Percentiles rank a stretch among this genome's conserved stretches.
Conservation (phyloP, 2,888 invertebrate species). For the Harmothoe impar region DNA sequence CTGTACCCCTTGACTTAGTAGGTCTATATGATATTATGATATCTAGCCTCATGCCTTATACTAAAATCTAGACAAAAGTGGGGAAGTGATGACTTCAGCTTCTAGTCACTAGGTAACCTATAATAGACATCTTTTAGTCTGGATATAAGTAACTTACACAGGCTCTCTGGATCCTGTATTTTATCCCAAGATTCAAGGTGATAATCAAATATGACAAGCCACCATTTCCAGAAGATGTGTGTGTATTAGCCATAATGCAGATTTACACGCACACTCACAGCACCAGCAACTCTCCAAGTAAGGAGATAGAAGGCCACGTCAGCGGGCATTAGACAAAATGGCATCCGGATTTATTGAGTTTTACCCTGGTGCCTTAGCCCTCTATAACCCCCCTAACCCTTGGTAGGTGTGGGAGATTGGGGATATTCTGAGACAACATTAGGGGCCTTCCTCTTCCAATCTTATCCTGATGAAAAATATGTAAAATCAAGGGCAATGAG, state of each 20-base stretch:
- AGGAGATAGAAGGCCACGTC: conserved; percentile 16
- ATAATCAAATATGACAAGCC: not conserved
- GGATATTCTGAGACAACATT: no score
- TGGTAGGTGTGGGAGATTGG: no score
- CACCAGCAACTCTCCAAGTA: not conserved
- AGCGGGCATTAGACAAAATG: not conserved
- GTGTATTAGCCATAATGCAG: not conserved
- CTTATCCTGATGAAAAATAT: no score
- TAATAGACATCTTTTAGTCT: no score
- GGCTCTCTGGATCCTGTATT: not conserved
- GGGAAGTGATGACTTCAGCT: no score
- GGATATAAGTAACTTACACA: not conserved
- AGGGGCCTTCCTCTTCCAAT: no score
- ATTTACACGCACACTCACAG: not conserved
- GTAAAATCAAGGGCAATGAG: no score
- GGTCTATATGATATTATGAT: no score
- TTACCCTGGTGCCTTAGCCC: not conserved
- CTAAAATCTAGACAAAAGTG: no score
- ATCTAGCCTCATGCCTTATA: no score
- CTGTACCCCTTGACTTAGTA: no score
- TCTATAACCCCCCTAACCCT: not conserved
- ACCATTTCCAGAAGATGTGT: not conserved
- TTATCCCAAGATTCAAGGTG: not conserved
- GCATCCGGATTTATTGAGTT: not conserved
- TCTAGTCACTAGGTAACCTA: no score